A percentile compares a stretch with the other conserved stretches of the same genome.
Evolutionary conservation across 2,113 vertebrate species (phyloP).

Genomic region (Notothenia rossii): DNA sequence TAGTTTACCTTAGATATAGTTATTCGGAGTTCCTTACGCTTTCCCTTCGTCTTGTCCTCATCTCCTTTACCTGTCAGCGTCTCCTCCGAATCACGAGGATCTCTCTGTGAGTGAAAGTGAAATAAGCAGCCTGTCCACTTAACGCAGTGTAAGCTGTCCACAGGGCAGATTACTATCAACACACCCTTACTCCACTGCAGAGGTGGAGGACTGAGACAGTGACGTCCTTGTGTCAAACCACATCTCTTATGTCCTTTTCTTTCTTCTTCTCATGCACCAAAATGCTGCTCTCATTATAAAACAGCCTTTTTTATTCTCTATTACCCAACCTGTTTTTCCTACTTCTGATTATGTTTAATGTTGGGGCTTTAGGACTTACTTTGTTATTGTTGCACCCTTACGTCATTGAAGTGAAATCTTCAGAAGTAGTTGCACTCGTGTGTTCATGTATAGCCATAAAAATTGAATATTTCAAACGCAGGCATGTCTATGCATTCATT

Average conservation of each 20-base stretch:
- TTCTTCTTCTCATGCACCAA: not conserved
- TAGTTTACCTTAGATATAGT: not conserved
- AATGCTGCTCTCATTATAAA: constrained; percentile 28
- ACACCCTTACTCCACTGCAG: constrained; percentile 6
- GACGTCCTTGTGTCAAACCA: constrained; percentile 31
- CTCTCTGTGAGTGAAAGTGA: constrained; percentile 28
- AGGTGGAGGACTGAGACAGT: constrained; percentile 5
- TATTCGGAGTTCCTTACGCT: not conserved
- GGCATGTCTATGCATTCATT: constrained; percentile 18
- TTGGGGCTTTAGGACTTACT: not conserved
- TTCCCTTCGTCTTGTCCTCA: not conserved
- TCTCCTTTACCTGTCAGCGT: constrained; percentile 10
- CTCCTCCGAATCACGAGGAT: not conserved
- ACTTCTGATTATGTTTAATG: constrained; percentile 36
- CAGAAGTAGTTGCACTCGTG: not conserved
- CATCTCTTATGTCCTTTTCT: not conserved
- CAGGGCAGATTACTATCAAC: constrained; percentile 45
- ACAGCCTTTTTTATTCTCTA: not conserved
- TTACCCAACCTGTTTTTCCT: constrained; percentile 32
- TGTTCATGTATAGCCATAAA: not conserved
- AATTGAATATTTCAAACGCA: not conserved
- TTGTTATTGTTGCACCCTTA: constrained; percentile 16
- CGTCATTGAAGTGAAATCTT: constrained; percentile 14
- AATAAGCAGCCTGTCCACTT: constrained; percentile 61
- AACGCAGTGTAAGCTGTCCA: constrained; percentile 21